Evolutionary conservation across 2,888 invertebrate genomes (phyloP).

Genomic region (Drosophila fulvimacula): DNA sequence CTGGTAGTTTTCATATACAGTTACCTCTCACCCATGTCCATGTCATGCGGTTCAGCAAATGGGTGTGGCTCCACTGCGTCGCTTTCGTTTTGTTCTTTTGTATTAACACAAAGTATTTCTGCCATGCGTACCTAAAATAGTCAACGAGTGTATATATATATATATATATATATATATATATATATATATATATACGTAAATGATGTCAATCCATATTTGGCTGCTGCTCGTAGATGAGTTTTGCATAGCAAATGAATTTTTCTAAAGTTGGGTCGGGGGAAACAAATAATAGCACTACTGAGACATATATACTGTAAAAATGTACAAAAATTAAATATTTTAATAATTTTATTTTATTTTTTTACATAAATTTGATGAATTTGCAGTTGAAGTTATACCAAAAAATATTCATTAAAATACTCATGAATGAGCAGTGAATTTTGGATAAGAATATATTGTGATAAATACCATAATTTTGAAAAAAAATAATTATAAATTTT

Average conservation of each 20-base stretch:
- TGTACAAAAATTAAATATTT: neutral
- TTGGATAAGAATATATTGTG: too few relatives aligned
- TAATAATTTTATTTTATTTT: neutral
- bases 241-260: neutral
- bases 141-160: constrained; percentile 25
- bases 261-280: neutral
- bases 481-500: too few relatives aligned
- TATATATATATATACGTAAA: too few relatives aligned
- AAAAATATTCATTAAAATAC: too few relatives aligned
- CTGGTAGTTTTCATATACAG: constrained; percentile 60
- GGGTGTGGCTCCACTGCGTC: constrained; percentile 40
- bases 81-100: constrained; percentile 22
- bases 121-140: constrained; percentile 30
- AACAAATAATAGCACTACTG: neutral
- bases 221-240: neutral
- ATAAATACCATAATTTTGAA: too few relatives aligned
- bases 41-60: constrained; percentile 11
- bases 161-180: too few relatives aligned
- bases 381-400: too few relatives aligned
- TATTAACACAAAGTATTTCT: constrained; percentile 51
- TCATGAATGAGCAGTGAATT: too few relatives aligned
- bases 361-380: neutral
- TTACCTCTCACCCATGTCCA: constrained; percentile 60
- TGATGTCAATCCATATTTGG: constrained; percentile 18
- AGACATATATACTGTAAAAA: neutral